Conservation (phyloP, 2,797 vertebrate genomes). For the Rallus crepitans region DNA sequence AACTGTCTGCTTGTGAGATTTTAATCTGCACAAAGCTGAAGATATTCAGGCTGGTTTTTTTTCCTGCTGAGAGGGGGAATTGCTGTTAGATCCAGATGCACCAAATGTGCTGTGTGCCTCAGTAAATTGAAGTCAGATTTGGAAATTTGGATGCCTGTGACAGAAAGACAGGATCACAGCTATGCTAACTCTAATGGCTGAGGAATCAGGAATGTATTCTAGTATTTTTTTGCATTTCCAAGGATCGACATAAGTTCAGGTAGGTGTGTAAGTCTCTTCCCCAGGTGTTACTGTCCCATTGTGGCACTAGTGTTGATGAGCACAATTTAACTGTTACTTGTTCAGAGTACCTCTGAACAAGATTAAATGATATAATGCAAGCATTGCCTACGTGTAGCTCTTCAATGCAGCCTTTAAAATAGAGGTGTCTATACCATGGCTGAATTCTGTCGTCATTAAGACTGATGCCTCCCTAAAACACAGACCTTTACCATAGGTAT, state of each 20-base stretch:
- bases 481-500: not conserved
- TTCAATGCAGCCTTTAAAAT: not conserved
- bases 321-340: not conserved
- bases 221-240: not conserved
- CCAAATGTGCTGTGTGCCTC: not conserved
- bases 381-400: not conserved
- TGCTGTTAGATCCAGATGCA: not conserved
- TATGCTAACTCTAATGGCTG: not conserved
- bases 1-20: not conserved
- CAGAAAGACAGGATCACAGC: not conserved
- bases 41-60: not conserved
- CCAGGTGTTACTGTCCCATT: accelerated
- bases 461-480: not conserved
- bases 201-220: not conserved
- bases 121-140: not conserved
- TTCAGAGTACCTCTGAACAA: not conserved
- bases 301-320: not conserved
- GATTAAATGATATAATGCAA: not conserved
- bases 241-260: not conserved
- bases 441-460: not conserved
- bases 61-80: not conserved
- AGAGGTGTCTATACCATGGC: not conserved
- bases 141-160: not conserved
- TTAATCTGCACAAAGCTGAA: not conserved
- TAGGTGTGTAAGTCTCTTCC: not conserved